phyloP scores from a whole-genome alignment of 35 echinoderm and acorn worm genomes.

The Diadema setosum region DNA sequence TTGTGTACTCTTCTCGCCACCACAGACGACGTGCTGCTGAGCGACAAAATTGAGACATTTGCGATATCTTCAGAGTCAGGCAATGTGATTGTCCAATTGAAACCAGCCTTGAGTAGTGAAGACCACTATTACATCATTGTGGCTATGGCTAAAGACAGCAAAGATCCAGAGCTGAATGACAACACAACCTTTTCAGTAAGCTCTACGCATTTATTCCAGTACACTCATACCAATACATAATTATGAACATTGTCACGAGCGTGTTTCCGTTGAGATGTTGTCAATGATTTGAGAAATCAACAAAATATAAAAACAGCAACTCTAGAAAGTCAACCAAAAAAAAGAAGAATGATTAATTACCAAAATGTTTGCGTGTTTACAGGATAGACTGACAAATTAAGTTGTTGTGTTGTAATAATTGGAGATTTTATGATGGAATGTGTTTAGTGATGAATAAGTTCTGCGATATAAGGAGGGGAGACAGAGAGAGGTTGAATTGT shows the following conservation, averaged over 20 bases:
- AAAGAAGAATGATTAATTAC: too few relatives aligned
- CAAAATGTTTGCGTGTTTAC: neutral
- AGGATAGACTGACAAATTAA: neutral
- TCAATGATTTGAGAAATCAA: neutral
- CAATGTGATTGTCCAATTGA: neutral
- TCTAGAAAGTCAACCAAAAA: too few relatives aligned
- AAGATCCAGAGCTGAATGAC: neutral
- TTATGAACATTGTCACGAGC: neutral
- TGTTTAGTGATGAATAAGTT: neutral
- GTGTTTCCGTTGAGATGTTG: neutral
- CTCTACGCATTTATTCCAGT: neutral
- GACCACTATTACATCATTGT: neutral
- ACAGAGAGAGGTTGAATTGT: neutral
- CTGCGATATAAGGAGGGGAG: neutral
- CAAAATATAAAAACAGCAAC: neutral
- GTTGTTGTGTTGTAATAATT: too few relatives aligned
- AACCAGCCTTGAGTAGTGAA: neutral
- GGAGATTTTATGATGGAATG: neutral
- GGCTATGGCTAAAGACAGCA: neutral
- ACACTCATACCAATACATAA: neutral
- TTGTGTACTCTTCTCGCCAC: neutral
- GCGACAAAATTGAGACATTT: neutral
- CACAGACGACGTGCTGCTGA: neutral
- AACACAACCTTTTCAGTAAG: neutral
- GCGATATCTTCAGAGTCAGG: neutral